Percentiles rank a stretch among this genome's conserved stretches.
Conservation (phyloP, 2,113 vertebrate species). For the Hemichromis elongatus region DNA sequence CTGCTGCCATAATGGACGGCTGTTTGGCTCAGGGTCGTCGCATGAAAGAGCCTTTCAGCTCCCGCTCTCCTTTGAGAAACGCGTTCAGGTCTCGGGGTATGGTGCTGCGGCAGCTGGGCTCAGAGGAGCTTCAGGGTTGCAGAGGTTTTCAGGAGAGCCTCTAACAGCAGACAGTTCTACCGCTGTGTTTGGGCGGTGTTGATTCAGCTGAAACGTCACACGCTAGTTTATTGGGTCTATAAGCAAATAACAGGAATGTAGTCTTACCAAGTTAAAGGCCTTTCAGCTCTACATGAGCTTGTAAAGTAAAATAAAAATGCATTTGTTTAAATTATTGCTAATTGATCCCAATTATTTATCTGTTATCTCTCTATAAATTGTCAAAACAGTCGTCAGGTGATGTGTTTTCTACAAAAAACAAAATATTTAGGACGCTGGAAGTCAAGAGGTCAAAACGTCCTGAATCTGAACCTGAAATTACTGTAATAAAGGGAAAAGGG, state of each 20-base stretch:
- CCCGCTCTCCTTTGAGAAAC: constrained; percentile 6
- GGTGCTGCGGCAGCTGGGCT: neutral
- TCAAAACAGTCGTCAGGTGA: no score
- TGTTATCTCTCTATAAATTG: neutral
- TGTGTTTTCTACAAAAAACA: neutral
- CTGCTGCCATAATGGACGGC: constrained; percentile 22
- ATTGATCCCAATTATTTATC: neutral
- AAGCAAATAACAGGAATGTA: neutral
- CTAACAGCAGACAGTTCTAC: neutral
- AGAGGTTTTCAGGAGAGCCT: neutral
- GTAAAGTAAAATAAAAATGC: neutral
- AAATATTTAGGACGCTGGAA: neutral
- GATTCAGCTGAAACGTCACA: neutral
- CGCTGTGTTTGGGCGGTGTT: neutral
- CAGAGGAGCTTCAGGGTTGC: constrained; percentile 20
- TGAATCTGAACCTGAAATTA: neutral
- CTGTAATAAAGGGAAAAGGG: neutral
- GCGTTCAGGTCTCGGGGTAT: neutral
- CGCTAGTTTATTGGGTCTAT: neutral
- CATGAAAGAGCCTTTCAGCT: constrained; percentile 64
- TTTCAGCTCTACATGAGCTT: neutral
- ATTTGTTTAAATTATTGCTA: neutral
- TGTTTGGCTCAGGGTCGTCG: constrained; percentile 26
- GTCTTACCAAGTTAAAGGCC: neutral
- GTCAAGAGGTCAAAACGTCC: neutral